Base-by-base conservation (phyloP, 2,797 vertebrate genomes). In the Meda fulgida region DNA sequence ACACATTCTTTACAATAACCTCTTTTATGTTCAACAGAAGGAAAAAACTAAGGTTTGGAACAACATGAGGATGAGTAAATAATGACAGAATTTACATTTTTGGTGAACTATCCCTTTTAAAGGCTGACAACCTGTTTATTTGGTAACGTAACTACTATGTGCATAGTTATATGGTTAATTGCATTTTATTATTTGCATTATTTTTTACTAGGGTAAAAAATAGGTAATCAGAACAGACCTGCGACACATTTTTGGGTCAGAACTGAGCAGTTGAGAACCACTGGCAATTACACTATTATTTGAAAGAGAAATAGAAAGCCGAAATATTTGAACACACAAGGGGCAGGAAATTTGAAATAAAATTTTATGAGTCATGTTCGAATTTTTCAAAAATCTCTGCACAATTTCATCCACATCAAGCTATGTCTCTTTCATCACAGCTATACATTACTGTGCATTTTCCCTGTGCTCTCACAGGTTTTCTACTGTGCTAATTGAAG, bases 401-500 rank as follows among this genome's bases (percentile, higher is more conserved):
- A n/a, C 29, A 38, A 10, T 78, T 40, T 5, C 4, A 0, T 71
- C 55, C 46, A 19, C 21, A 4, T 31, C 46, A 53, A 71, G 21
- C 38, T 43, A 46, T 51, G 38, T 83, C 40, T 80, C 55, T 55
- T 84, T 14, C 51, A 58, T n/a, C 21, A 60, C 71, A 40, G 53
- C 48, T 81, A 63, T 83, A 79, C 36, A 85, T 78, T 72, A 72
- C 75, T 29, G 34, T 51, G 72, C 84, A 69, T 34, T 84, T 77
- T 53, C 48, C 70, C 36, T 29, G 36, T 36, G 21, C 38, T 78
- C 83, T 89, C 70, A 10, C 19, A 69, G 70, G 65, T 83, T 70
- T 73, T 85, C 77, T 55, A 60, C 48, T 40, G 75, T 73, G 36
- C 84, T 89, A 89, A 89, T 89, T 87, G 87, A 81, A 83, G 80